Conservation (phyloP, 2,888 invertebrate genomes). For the Heteromurus nitidus region DNA sequence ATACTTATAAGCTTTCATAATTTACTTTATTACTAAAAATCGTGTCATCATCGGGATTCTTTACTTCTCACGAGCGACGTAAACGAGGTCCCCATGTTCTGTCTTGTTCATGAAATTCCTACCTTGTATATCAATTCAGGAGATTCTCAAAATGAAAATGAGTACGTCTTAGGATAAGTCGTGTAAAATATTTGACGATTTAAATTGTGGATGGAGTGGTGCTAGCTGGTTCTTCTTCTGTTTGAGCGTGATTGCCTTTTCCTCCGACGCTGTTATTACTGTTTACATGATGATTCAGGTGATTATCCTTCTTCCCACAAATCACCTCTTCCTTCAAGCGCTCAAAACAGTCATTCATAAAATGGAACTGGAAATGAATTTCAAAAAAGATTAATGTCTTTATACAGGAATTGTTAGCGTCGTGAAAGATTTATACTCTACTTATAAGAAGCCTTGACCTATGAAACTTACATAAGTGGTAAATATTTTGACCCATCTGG, state of each 20-base stretch:
- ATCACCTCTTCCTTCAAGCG: constrained; percentile 93
- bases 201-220: constrained; percentile 54
- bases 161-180: constrained; percentile 6
- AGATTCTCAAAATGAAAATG: constrained; percentile 25
- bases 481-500: constrained; percentile 89
- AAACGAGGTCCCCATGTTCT: constrained; percentile 19
- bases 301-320: constrained; percentile 55
- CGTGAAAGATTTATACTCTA: not conserved
- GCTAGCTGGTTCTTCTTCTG: constrained; percentile 34
- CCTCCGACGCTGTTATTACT: constrained; percentile 13
- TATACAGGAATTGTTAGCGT: not conserved
- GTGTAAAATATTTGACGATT: not conserved
- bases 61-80: not conserved
- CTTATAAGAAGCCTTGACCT: not conserved
- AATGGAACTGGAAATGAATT: constrained; percentile 84
- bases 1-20: not conserved
- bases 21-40: constrained; percentile 12
- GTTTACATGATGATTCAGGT: constrained; percentile 27
- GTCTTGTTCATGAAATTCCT: constrained; percentile 15
- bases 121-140: constrained; percentile 9
- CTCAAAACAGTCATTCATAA: constrained; percentile 95
- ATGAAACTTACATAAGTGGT: constrained; percentile 88
- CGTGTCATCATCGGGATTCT: constrained; percentile 3
- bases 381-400: too few species aligned
- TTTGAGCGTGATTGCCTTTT: constrained; percentile 47